These are phyloP conservation scores for Semnopithecus entellus DNA, from an alignment of 2,113 vertebrate genomes.

Conservation along the genomic window DNA sequence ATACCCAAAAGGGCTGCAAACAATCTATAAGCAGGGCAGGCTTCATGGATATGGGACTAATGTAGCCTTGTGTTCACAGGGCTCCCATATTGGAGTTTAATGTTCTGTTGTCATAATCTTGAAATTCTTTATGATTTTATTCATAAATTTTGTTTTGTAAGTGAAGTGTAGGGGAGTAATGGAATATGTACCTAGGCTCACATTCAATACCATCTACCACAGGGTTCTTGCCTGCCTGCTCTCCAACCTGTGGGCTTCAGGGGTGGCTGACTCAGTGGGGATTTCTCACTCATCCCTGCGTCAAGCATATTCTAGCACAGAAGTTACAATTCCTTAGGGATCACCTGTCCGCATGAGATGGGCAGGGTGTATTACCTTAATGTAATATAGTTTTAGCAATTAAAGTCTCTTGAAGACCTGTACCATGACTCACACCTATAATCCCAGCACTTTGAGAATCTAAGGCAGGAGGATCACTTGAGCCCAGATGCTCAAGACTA, in stretches of 20 bases:
- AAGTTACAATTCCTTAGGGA: not conserved
- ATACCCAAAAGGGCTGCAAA: not conserved
- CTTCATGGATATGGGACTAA: not conserved
- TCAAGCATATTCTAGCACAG: not conserved
- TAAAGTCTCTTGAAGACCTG: not conserved
- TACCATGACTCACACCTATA: too few species aligned
- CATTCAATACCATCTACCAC: too few species aligned
- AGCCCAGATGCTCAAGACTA: too few species aligned
- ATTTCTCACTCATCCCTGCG: accelerated
- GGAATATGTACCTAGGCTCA: not conserved
- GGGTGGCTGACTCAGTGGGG: not conserved
- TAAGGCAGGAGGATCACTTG: too few species aligned
- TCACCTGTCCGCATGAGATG: not conserved
- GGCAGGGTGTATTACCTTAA: not conserved
- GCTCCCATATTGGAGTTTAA: not conserved
- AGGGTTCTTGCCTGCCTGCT: not conserved
- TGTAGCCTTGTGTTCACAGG: not conserved
- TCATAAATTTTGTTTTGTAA: not conserved
- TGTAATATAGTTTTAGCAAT: not conserved
- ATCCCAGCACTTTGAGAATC: too few species aligned
- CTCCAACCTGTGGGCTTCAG: not conserved
- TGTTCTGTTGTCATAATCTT: not conserved
- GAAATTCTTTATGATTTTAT: not conserved
- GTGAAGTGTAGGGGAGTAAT: not conserved
- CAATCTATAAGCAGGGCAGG: not conserved